Base-by-base conservation (phyloP, 2,113 vertebrate species). In the Bubo scandiacus region DNA sequence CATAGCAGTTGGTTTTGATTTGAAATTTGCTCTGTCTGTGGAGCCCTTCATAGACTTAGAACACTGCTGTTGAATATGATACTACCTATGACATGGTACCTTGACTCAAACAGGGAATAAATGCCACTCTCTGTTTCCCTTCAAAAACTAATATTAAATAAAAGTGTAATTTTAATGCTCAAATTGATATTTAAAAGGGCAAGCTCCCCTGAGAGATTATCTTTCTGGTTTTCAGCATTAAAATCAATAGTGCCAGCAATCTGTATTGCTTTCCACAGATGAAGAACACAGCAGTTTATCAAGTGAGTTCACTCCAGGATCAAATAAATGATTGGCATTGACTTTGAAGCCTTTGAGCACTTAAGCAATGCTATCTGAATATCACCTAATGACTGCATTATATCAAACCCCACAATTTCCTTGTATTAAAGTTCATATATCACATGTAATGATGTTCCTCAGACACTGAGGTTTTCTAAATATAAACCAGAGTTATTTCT, bases 241-340 rank as follows among this genome's bases (percentile, higher is more conserved):
- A 84, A 93, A 86, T 84, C 88, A 88, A 85, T 88, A 94, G 26
- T 55, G 80, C 36, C 62, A 92, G 42, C 32, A 77, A 84, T 61
- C 52, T 40, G 26, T 55, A 78, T 42, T 87, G 58, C 78, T 74
- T 71, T 81, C 82, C 23, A 49, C 49, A 91, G 84, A 92, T 32
- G 58, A 95, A 66, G n/a, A 92, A 95, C 82, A 75, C 63, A 86
- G 62, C 49, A 71, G 82, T 86, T 93, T 59, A 82, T 78, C 86
- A 95, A n/a, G 30, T 19, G 89, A 59, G 15, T 95, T 96, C 75
- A 74, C 86, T 78, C 63, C 67, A 51, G 43, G 81, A 89, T 89
- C 58, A 95, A 80, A 65, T 91, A 95, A 80, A 65, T 92, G 81
- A 91, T 45, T 86, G 87, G 40, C 72, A 87, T 19, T 62, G 67